Evolutionary conservation across 2,888 invertebrate genomes (phyloP).

Genomic region (Dynastes grantii): DNA sequence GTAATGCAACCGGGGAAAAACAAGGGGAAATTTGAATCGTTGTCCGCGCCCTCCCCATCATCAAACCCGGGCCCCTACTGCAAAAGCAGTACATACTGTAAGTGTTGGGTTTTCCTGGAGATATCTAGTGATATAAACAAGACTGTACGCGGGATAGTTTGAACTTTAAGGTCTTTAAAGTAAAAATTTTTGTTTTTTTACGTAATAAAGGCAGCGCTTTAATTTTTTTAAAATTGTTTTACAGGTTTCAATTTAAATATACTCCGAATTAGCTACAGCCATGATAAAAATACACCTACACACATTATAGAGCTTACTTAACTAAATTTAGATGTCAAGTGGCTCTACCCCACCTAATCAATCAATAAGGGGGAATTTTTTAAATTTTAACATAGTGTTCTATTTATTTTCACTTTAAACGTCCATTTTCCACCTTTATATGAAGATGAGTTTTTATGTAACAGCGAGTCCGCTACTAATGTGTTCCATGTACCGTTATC

Average conservation of each 20-base stretch:
- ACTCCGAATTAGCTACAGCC: not conserved
- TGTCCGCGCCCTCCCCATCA: too few relatives aligned
- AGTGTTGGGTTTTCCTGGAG: too few relatives aligned
- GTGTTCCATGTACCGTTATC: too few relatives aligned
- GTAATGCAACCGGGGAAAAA: too few relatives aligned
- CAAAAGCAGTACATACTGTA: too few relatives aligned
- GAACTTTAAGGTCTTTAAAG: too few relatives aligned
- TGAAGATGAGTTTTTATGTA: not conserved
- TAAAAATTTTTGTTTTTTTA: too few relatives aligned
- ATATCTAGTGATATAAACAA: too few relatives aligned
- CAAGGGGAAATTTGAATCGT: too few relatives aligned
- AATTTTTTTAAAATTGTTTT: not conserved
- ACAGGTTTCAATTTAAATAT: not conserved
- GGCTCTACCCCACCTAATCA: conserved; percentile 26
- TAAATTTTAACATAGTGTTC: not conserved
- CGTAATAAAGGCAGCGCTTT: not conserved
- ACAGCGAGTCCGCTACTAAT: too few relatives aligned
- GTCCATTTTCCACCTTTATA: conserved; percentile 10
- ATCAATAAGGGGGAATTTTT: conserved; percentile 34
- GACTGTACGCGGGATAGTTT: too few relatives aligned
- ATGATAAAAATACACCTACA: not conserved
- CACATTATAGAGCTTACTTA: not conserved
- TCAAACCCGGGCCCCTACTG: too few relatives aligned
- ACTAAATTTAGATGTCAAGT: conserved; percentile 39
- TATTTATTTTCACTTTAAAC: conserved; percentile 30